These are phyloP conservation scores for Ianthella basta DNA, from an alignment of 37 sponge, comb jelly and placozoan genomes.

Conservation along the genomic window DNA sequence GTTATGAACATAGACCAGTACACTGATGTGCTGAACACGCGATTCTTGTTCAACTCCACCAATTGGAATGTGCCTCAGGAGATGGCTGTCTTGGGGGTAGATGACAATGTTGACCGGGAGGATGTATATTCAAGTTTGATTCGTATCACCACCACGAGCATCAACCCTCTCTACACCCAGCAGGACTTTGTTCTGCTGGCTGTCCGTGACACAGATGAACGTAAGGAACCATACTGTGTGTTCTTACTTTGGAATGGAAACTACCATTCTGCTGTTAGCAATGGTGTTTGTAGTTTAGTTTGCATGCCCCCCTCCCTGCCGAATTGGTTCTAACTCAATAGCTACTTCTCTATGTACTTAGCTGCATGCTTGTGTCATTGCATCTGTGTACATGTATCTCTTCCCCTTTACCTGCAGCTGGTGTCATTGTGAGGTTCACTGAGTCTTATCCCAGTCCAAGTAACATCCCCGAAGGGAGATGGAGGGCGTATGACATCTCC, in stretches of 20 bases:
- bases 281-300: no score
- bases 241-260: no score
- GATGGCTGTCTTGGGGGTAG: conserved; percentile 58
- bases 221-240: conserved; percentile 46
- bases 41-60: conserved; percentile 58
- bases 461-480: conserved; percentile 86
- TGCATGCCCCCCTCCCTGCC: no score
- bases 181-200: conserved; percentile 54
- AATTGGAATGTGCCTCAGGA: conserved; percentile 74
- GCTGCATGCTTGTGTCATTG: no score
- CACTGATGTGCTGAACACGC: not conserved
- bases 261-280: no score
- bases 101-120: conserved; percentile 80
- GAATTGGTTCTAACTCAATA: no score
- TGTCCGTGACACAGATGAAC: conserved; percentile 65
- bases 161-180: conserved; percentile 11
- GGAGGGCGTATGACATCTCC: conserved; percentile 71
- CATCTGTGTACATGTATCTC: no score
- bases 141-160: conserved; percentile 14
- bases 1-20: conserved; percentile 36
- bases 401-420: conserved; percentile 49
- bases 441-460: conserved; percentile 67
- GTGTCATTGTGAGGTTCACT: conserved; percentile 52
- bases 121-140: conserved; percentile 62
- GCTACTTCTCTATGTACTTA: no score